These are phyloP conservation scores for Pinna nobilis DNA, from an alignment of 1,140 invertebrate species.

Conservation along the genomic window DNA sequence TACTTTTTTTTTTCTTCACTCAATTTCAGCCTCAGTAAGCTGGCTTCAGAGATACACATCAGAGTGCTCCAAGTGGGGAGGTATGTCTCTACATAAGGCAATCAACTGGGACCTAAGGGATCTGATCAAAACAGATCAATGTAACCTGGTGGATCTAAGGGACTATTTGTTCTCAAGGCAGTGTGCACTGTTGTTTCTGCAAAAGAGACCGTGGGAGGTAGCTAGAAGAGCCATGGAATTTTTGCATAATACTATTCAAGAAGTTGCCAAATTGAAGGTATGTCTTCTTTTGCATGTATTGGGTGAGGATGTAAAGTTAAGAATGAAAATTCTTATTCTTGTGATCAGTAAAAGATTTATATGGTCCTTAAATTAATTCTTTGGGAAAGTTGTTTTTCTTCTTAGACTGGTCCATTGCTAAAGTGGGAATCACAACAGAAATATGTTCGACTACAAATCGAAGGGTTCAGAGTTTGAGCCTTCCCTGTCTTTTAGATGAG, in stretches of 20 bases:
- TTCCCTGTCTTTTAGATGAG: no score
- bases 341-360: no score
- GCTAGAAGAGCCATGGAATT: conserved; percentile 89
- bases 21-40: conserved; percentile 78
- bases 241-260: conserved; percentile 87
- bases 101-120: conserved; percentile 82
- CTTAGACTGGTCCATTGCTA: neutral
- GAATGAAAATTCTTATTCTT: neutral
- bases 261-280: conserved; percentile 87
- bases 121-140: conserved; percentile 82
- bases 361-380: neutral
- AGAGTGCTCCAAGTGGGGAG: conserved; percentile 87
- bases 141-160: conserved; percentile 89
- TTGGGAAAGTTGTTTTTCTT: neutral
- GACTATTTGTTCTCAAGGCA: conserved; percentile 97
- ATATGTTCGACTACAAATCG: no score
- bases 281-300: conserved; percentile 32
- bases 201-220: conserved; percentile 88
- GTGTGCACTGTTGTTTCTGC: conserved; percentile 87
- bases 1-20: neutral
- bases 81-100: conserved; percentile 83
- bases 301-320: neutral
- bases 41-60: conserved; percentile 88
- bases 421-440: neutral
- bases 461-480: no score